Evolutionary conservation across 2,113 vertebrate species (phyloP).

Genomic region (Ceyx margarethae): DNA sequence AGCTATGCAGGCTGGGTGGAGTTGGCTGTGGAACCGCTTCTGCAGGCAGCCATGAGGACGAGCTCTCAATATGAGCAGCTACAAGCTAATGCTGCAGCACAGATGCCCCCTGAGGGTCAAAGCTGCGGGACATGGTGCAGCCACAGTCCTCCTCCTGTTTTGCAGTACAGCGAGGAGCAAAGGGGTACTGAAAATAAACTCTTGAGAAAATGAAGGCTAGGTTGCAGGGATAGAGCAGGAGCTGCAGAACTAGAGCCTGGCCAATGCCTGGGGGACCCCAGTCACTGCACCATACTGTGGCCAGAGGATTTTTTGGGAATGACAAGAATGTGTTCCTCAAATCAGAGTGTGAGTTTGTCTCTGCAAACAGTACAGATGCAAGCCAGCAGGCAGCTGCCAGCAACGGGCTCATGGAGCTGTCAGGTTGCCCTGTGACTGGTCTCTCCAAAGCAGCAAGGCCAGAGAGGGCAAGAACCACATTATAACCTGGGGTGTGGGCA

Average conservation of each 20-base stretch:
- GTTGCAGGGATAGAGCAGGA: neutral
- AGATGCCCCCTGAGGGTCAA: neutral
- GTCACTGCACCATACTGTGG: rapidly evolving
- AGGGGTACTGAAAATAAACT: neutral
- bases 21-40: neutral
- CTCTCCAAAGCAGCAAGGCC: neutral
- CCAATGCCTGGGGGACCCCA: neutral
- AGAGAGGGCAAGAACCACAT: neutral
- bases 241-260: neutral
- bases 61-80: neutral
- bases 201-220: neutral
- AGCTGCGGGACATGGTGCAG: rapidly evolving
- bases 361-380: neutral
- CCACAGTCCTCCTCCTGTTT: neutral
- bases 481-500: neutral
- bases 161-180: rapidly evolving
- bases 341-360: neutral
- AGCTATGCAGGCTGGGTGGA: rapidly evolving
- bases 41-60: rapidly evolving
- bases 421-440: neutral
- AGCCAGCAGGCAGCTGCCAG: neutral
- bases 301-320: neutral
- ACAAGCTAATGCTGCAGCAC: rapidly evolving
- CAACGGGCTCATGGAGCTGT: rapidly evolving
- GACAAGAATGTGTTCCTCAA: neutral